Evolutionary conservation across 2,888 invertebrate genomes (phyloP).

Genomic region (Homarus gammarus): DNA sequence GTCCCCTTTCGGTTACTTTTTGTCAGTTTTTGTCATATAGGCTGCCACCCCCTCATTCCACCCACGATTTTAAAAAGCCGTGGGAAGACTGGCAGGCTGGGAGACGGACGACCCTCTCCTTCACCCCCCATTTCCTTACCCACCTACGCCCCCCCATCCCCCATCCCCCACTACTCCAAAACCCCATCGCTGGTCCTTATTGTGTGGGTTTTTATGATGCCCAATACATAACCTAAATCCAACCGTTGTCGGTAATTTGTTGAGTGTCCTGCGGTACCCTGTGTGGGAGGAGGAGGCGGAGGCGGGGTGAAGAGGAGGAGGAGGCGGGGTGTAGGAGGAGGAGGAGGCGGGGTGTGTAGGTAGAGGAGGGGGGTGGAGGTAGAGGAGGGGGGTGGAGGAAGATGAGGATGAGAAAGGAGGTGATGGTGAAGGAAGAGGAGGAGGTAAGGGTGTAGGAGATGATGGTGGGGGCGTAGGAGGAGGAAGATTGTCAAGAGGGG

Average conservation of each 20-base stretch:
- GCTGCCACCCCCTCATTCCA: constrained; percentile 24
- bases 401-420: neutral
- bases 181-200: constrained; percentile 14
- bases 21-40: constrained; percentile 51
- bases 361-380: neutral
- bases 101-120: neutral
- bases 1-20: constrained; percentile 54
- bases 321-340: neutral
- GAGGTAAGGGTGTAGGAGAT: neutral
- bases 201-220: constrained; percentile 43
- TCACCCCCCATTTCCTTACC: neutral
- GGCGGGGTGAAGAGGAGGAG: neutral
- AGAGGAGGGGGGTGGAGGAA: neutral
- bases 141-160: neutral
- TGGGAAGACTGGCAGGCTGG: constrained; percentile 20
- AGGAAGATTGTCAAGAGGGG: neutral
- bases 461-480: neutral
- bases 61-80: constrained; percentile 14
- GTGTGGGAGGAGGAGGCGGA: neutral
- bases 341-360: neutral
- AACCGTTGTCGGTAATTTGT: constrained; percentile 49
- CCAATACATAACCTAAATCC: constrained; percentile 51
- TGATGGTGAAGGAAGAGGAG: neutral
- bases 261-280: neutral
- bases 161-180: constrained; percentile 10